phyloP scores from a whole-genome alignment of 2,113 vertebrate species.

The Sclerurus mexicanus region DNA sequence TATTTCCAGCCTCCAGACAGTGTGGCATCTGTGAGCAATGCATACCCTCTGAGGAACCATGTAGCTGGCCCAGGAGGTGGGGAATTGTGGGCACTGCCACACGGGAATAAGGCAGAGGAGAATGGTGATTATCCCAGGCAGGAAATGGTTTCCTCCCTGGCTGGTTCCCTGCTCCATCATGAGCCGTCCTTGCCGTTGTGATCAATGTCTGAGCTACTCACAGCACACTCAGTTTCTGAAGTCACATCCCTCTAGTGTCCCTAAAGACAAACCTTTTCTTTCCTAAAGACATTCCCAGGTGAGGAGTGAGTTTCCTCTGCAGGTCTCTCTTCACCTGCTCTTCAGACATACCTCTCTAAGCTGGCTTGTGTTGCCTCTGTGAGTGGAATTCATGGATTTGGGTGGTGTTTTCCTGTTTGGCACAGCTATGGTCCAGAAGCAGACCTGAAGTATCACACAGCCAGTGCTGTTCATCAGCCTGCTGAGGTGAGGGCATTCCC shows the following conservation, averaged over 20 bases:
- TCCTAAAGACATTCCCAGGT: not conserved
- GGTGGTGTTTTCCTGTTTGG: not conserved
- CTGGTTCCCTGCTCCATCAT: not conserved
- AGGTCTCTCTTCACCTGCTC: not conserved
- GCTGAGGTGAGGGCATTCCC: not conserved
- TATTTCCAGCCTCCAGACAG: not conserved
- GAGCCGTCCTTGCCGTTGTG: not conserved
- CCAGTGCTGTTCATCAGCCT: fast-evolving
- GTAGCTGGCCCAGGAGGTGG: not conserved
- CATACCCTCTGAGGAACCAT: not conserved
- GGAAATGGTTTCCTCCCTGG: not conserved
- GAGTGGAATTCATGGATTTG: not conserved
- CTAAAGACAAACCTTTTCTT: not conserved
- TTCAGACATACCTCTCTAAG: not conserved
- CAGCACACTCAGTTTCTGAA: not conserved
- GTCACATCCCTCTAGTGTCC: not conserved
- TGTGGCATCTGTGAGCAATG: not conserved
- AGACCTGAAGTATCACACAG: not conserved
- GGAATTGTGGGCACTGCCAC: not conserved
- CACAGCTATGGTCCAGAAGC: not conserved
- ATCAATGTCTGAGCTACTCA: not conserved
- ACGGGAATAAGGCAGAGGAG: not conserved
- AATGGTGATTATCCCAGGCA: not conserved
- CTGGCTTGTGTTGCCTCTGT: not conserved
- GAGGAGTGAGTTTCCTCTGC: not conserved